These are phyloP conservation scores for Callyntrura guangdongensis DNA, from an alignment of 2,888 invertebrate species.

Conservation along the genomic window DNA sequence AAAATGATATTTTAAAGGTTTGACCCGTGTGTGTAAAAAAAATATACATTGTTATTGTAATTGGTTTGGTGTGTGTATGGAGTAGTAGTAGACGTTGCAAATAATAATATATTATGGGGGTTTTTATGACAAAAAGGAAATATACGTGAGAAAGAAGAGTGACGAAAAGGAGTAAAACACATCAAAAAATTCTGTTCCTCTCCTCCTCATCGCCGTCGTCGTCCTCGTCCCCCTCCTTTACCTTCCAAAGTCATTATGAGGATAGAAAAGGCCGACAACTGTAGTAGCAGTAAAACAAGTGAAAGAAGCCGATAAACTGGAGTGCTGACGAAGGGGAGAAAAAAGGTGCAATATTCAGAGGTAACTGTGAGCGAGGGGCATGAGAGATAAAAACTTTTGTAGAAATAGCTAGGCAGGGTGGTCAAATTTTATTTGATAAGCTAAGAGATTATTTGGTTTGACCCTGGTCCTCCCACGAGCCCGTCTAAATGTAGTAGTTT, in stretches of 20 bases:
- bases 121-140: not conserved
- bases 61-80: not conserved
- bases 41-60: conserved; percentile 12
- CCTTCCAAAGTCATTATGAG: not conserved
- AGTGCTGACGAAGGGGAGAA: not conserved
- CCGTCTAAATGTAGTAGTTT: conserved; percentile 48
- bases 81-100: not conserved
- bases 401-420: not conserved
- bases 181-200: conserved; percentile 16
- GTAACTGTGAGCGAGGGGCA: not conserved
- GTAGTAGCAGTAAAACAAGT: conserved; percentile 15
- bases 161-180: not conserved
- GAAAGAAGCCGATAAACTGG: conserved; percentile 7
- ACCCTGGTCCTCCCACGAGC: not conserved
- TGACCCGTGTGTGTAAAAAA: conserved; percentile 46
- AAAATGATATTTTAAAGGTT: conserved; percentile 51
- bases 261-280: conserved; percentile 50
- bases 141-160: not conserved
- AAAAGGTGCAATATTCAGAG: not conserved
- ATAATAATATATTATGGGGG: not conserved
- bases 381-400: not conserved
- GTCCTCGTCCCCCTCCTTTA: not conserved
- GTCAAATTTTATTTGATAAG: not conserved
- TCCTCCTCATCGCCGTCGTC: conserved; percentile 29
- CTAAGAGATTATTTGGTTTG: too few relatives aligned